Percentiles rank a stretch among this genome's conserved stretches.
These are phyloP conservation scores for Drosophila prostipennis DNA, from an alignment of 2,888 invertebrate genomes.

Conservation along the genomic window DNA sequence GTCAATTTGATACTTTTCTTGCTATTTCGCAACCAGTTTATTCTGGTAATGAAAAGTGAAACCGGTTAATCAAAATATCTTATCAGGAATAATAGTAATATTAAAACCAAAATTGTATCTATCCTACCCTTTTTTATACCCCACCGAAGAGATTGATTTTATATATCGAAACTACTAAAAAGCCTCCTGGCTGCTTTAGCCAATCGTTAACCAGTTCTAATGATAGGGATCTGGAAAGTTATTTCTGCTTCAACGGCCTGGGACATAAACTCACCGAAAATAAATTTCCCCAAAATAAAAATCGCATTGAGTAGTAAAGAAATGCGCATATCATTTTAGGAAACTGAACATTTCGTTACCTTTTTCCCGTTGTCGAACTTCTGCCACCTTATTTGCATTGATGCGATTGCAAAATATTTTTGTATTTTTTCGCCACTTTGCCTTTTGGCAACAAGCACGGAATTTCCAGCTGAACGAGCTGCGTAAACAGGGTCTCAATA, in stretches of 20 bases:
- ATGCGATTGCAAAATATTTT: slow-evolving; percentile 61
- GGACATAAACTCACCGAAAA: slow-evolving; percentile 23
- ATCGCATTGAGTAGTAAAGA: slow-evolving; percentile 43
- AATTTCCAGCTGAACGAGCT: slow-evolving; percentile 72
- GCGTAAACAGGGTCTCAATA: slow-evolving; percentile 47
- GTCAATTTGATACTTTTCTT: too few species aligned
- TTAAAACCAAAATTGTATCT: too few species aligned
- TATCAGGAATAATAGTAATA: too few species aligned
- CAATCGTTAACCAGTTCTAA: slow-evolving; percentile 15
- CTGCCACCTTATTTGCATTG: slow-evolving; percentile 72
- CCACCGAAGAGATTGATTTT: too few species aligned
- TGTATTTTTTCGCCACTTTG: slow-evolving; percentile 7
- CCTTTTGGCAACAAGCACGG: slow-evolving; percentile 41
- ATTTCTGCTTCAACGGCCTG: slow-evolving; percentile 26
- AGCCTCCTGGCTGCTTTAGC: background rate
- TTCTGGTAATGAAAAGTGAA: too few species aligned
- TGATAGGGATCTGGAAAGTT: slow-evolving; percentile 33
- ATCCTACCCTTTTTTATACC: too few species aligned
- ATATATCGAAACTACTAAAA: background rate
- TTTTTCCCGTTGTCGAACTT: slow-evolving; percentile 21
- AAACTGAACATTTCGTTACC: slow-evolving; percentile 55
- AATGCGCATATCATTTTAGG: slow-evolving; percentile 65
- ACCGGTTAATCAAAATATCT: too few species aligned
- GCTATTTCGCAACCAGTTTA: too few species aligned
- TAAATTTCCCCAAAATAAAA: slow-evolving; percentile 41